Percentiles rank a stretch among this genome's conserved stretches.
Evolutionary conservation across 2,888 invertebrate species (phyloP).

Genomic region (Podotricha telesiphe): DNA sequence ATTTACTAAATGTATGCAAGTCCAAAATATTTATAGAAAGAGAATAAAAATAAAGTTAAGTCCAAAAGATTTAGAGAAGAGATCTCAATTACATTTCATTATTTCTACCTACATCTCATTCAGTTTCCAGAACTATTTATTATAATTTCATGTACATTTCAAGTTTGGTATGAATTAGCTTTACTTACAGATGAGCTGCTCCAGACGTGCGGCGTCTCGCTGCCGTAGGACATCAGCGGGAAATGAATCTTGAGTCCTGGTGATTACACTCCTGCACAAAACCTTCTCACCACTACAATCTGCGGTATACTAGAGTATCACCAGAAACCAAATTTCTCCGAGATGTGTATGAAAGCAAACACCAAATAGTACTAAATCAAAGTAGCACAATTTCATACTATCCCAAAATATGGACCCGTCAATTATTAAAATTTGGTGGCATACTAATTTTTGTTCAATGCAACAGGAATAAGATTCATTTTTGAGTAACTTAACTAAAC

Average conservation of each 20-base stretch:
- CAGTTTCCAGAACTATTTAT: no score
- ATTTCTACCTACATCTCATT: no score
- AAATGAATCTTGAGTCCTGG: slow-evolving; percentile 81
- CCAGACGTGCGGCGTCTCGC: slow-evolving; percentile 83
- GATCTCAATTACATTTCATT: no score
- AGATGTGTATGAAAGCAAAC: slow-evolving; percentile 35
- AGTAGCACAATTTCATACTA: slow-evolving; percentile 60
- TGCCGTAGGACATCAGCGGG: slow-evolving; percentile 83
- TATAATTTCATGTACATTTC: no score
- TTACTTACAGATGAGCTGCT: slow-evolving; percentile 74
- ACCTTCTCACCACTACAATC: slow-evolving; percentile 39
- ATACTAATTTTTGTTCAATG: slow-evolving; percentile 47
- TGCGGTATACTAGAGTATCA: not conserved
- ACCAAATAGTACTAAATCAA: slow-evolving; percentile 70
- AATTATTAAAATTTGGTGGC: slow-evolving; percentile 61
- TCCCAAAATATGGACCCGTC: slow-evolving; percentile 54
- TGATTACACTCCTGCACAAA: slow-evolving; percentile 45
- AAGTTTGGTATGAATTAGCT: not conserved
- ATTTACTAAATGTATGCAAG: no score
- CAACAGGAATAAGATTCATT: slow-evolving; percentile 19
- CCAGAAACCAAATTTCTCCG: slow-evolving; percentile 4
- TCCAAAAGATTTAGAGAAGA: no score
- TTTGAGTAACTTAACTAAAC: slow-evolving; percentile 41
- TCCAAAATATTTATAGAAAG: no score
- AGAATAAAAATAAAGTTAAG: no score